Conservation (phyloP, 2,113 vertebrate species). For the Struthidea cinerea region DNA sequence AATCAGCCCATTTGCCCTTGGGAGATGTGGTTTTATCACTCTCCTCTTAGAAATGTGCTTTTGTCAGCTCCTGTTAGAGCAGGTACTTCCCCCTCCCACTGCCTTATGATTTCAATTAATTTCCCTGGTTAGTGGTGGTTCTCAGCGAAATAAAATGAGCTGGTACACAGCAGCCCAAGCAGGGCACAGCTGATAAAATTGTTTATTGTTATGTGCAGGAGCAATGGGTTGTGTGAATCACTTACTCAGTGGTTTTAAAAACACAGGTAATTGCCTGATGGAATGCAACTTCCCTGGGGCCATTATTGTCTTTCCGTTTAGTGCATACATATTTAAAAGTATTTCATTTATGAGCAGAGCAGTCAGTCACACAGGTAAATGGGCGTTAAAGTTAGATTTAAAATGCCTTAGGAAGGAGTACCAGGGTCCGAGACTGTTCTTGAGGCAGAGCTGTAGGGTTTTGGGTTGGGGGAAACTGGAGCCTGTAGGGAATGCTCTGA, state of each 20-base stretch:
- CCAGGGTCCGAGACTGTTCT: not conserved
- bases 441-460: not conserved
- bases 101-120: constrained; percentile 21
- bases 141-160: not conserved
- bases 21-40: not conserved
- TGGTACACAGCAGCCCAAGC: not conserved
- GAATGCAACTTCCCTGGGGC: not conserved
- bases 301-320: not conserved
- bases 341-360: not conserved
- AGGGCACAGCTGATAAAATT: not conserved
- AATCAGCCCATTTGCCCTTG: not conserved
- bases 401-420: not conserved
- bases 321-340: not conserved
- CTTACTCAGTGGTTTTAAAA: not conserved
- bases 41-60: not conserved
- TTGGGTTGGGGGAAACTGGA: not conserved
- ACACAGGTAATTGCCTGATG: constrained; percentile 2
- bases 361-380: not conserved
- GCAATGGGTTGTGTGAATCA: not conserved
- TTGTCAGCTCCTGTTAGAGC: constrained; percentile 11
- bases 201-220: not conserved
- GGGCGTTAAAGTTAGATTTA: not conserved
- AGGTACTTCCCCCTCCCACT: not conserved
- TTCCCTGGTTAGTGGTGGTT: not conserved
- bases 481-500: not conserved